Evolutionary conservation across 2,888 invertebrate genomes (phyloP).

Genomic region (Chymomyza fuscimana): DNA sequence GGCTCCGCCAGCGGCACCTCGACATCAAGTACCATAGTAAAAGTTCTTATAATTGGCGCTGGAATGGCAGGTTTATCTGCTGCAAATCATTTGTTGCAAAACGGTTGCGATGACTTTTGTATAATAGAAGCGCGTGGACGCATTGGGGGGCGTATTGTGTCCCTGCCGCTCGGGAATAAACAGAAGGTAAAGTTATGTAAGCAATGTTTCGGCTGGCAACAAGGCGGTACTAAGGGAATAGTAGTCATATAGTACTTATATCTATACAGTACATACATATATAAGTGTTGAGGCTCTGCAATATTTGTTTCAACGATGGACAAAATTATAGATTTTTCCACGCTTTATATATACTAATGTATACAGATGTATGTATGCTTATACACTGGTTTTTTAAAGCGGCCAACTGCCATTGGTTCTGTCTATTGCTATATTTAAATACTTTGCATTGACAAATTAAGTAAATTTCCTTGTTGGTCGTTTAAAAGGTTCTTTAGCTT

Average conservation of each 20-base stretch:
- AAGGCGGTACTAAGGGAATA: slow-evolving; percentile 9
- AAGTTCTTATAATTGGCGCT: slow-evolving; percentile 90
- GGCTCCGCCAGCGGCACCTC: slow-evolving; percentile 32
- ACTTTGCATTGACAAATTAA: background rate
- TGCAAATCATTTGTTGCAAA: slow-evolving; percentile 89
- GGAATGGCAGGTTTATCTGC: slow-evolving; percentile 91
- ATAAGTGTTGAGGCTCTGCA: background rate
- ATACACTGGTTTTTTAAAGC: background rate
- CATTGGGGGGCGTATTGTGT: slow-evolving; percentile 90
- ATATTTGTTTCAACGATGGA: background rate
- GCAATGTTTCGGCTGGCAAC: slow-evolving; percentile 25
- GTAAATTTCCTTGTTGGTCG: background rate
- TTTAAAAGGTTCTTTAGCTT: background rate
- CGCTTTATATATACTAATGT: background rate
- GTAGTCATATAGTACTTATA: background rate
- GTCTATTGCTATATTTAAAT: slow-evolving; percentile 30
- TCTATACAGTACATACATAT: no score
- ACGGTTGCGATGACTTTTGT: slow-evolving; percentile 88
- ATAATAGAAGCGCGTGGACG: slow-evolving; percentile 90
- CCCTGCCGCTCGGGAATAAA: slow-evolving; percentile 84
- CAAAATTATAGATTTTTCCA: slow-evolving; percentile 56
- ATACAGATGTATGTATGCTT: background rate
- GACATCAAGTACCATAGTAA: slow-evolving; percentile 78
- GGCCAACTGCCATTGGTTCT: slow-evolving; percentile 14
- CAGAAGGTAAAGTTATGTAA: slow-evolving; percentile 79